Percentiles rank a stretch among this genome's conserved stretches.
Evolutionary conservation across 2,113 vertebrate genomes (phyloP).

Genomic region (Rhea pennata): DNA sequence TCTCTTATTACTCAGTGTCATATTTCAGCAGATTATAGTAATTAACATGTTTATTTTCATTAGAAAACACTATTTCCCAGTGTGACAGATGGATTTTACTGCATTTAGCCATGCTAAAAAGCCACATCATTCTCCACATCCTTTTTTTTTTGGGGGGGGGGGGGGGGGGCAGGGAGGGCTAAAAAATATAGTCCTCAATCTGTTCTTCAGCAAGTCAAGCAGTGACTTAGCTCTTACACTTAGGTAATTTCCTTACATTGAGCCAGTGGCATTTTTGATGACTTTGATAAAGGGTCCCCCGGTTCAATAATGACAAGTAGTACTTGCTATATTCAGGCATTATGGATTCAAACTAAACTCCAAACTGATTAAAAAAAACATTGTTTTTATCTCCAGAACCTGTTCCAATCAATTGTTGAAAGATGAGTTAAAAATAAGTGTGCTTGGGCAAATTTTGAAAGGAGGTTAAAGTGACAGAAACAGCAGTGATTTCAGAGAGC

Average conservation of each 20-base stretch:
- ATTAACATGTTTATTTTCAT: not conserved
- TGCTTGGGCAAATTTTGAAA: not conserved
- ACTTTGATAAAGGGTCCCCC: not conserved
- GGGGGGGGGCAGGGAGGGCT: not conserved
- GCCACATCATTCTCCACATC: not conserved
- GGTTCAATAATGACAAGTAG: not conserved
- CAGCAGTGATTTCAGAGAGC: not conserved
- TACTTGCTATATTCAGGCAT: not conserved
- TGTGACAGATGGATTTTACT: not conserved
- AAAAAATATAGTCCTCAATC: not conserved
- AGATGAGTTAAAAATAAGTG: not conserved
- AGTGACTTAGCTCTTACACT: not conserved
- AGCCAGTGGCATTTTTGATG: not conserved
- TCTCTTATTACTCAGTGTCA: not conserved
- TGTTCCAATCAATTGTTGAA: conserved; percentile 19
- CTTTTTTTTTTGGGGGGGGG: not conserved
- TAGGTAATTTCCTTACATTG: not conserved
- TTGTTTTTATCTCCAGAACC: conserved; percentile 16
- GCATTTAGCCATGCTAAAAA: not conserved
- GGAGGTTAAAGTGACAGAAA: not conserved
- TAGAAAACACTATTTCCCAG: not conserved
- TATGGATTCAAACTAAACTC: not conserved
- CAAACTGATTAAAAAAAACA: not conserved
- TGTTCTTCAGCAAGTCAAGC: not conserved
- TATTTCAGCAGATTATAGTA: not conserved